Conservation (phyloP, 2,797 vertebrate genomes). For the Anomalospiza imberbis region DNA sequence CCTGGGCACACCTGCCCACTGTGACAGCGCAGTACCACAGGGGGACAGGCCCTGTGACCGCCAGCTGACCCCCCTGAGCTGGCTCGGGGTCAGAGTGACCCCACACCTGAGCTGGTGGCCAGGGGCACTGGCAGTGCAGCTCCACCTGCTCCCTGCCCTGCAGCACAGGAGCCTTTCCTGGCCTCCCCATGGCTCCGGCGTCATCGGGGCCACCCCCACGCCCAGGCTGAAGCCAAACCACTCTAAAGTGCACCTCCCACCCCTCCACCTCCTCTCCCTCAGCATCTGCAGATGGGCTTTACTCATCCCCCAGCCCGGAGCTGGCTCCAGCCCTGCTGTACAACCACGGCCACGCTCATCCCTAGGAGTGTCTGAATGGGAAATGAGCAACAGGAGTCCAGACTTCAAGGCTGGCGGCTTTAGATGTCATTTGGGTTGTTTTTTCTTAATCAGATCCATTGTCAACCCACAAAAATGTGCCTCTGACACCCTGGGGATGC, state of each 20-base stretch:
- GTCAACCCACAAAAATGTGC: neutral
- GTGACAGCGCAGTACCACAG: rapidly evolving
- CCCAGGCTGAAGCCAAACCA: neutral
- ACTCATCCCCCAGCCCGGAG: neutral
- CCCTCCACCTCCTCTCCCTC: neutral
- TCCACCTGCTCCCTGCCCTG: neutral
- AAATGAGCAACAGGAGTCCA: conserved; percentile 5
- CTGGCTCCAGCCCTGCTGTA: neutral
- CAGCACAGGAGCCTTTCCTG: rapidly evolving
- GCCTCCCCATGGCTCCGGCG: rapidly evolving
- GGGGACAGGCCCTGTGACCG: neutral
- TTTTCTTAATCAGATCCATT: neutral
- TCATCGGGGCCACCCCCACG: rapidly evolving
- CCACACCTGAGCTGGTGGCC: neutral
- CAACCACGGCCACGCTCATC: neutral
- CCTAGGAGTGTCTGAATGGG: neutral
- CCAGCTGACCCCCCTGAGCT: neutral
- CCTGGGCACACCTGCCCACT: neutral
- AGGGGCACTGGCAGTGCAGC: neutral
- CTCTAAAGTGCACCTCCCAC: neutral
- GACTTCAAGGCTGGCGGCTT: neutral
- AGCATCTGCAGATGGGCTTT: neutral
- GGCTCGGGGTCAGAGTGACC: neutral
- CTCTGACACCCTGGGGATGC: neutral
- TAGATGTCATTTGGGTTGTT: neutral